These are phyloP conservation scores for Meandrusa payeni DNA, from an alignment of 2,888 invertebrate genomes.

Conservation along the genomic window DNA sequence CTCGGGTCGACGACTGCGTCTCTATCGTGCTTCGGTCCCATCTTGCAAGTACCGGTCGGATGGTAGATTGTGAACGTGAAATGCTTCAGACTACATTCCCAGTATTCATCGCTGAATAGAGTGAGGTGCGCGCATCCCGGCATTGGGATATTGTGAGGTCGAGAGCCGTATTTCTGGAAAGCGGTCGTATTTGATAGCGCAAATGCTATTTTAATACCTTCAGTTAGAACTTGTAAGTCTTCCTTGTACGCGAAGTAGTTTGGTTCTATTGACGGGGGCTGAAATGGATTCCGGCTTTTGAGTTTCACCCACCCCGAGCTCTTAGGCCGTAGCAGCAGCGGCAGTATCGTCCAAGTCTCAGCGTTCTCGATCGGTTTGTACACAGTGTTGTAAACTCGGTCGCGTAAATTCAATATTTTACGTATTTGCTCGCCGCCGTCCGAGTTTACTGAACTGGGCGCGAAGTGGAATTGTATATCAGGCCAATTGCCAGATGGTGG, in stretches of 20 bases:
- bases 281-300: constrained; percentile 88
- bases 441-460: constrained; percentile 91
- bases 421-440: constrained; percentile 90
- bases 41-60: constrained; percentile 91
- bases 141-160: constrained; percentile 88
- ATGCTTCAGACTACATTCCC: constrained; percentile 92
- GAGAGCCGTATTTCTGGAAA: constrained; percentile 90
- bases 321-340: constrained; percentile 90
- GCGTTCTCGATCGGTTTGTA: constrained; percentile 89
- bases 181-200: constrained; percentile 89
- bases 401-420: constrained; percentile 87
- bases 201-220: constrained; percentile 92
- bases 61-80: constrained; percentile 92
- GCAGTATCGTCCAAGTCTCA: constrained; percentile 92
- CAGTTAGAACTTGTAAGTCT: constrained; percentile 89
- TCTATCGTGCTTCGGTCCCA: constrained; percentile 89
- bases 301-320: constrained; percentile 94
- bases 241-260: constrained; percentile 94
- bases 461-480: constrained; percentile 93
- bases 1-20: constrained; percentile 90
- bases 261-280: constrained; percentile 92
- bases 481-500: constrained; percentile 88
- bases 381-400: constrained; percentile 91
- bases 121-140: constrained; percentile 89
- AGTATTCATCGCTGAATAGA: constrained; percentile 90